A percentile compares a stretch with the other conserved stretches of the same genome.
Conservation (phyloP, 2,113 vertebrate species). For the Chamaetylas fuelleborni region DNA sequence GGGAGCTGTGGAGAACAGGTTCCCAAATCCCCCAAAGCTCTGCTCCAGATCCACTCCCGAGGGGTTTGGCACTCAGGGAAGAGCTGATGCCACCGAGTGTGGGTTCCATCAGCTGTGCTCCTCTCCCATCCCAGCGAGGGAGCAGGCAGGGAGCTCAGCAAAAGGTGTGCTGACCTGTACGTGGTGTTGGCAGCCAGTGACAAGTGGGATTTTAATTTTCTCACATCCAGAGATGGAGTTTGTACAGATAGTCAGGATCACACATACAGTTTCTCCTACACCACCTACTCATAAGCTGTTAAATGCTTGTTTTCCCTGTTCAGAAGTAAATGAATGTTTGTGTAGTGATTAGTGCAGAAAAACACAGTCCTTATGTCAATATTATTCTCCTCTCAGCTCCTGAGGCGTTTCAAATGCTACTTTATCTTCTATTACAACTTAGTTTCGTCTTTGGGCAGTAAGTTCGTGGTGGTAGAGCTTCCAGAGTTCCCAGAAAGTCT, state of each 20-base stretch:
- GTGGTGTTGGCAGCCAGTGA: neutral
- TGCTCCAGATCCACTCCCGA: neutral
- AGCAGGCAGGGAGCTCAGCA: neutral
- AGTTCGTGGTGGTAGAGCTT: neutral
- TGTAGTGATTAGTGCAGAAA: constrained; percentile 7
- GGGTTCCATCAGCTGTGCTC: neutral
- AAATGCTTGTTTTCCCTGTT: constrained; percentile 19
- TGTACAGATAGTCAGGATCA: neutral
- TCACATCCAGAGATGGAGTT: neutral
- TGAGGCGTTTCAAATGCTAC: neutral
- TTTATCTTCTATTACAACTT: neutral
- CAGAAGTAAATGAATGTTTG: constrained; percentile 9
- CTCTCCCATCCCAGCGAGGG: neutral
- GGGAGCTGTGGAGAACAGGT: neutral
- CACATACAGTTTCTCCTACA: constrained; percentile 31
- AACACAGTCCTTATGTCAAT: constrained; percentile 33
- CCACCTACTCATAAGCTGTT: constrained; percentile 58
- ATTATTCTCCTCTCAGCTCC: neutral
- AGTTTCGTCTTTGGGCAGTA: neutral
- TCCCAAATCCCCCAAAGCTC: neutral
- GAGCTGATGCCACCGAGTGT: neutral
- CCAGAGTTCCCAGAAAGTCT: neutral
- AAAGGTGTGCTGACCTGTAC: neutral
- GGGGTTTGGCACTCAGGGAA: neutral
- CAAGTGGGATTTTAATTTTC: neutral